Evolutionary conservation across 2,888 invertebrate genomes (phyloP).

Genomic region (Cyaniris semiargus): DNA sequence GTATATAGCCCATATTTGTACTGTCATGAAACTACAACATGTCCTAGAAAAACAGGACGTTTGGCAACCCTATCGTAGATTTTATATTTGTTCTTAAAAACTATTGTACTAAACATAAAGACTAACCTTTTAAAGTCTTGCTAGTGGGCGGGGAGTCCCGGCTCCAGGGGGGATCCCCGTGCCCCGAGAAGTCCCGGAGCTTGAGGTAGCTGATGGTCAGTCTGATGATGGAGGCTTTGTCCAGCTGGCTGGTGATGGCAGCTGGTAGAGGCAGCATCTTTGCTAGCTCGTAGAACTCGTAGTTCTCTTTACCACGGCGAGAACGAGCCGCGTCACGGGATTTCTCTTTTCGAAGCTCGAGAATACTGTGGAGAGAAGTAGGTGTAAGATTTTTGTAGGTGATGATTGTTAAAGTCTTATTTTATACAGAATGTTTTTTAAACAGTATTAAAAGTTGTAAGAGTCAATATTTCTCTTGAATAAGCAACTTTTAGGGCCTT

Average conservation of each 20-base stretch:
- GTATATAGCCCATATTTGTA: too few species aligned
- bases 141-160: slow-evolving; percentile 88
- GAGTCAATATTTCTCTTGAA: too few species aligned
- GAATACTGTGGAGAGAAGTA: slow-evolving; percentile 85
- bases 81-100: too few species aligned
- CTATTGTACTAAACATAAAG: too few species aligned
- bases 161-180: slow-evolving; percentile 98
- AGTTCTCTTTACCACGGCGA: slow-evolving; percentile 95
- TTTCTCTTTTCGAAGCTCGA: slow-evolving; percentile 96
- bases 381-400: slow-evolving; percentile 43
- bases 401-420: neutral
- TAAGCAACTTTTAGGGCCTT: too few species aligned
- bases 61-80: too few species aligned
- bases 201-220: slow-evolving; percentile 97
- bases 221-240: slow-evolving; percentile 97
- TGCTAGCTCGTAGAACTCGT: slow-evolving; percentile 97
- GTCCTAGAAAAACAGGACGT: too few species aligned
- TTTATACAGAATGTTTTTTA: too few species aligned
- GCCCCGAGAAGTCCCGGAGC: slow-evolving; percentile 95
- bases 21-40: too few species aligned
- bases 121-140: slow-evolving; percentile 90
- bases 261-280: slow-evolving; percentile 95
- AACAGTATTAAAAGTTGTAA: too few species aligned
- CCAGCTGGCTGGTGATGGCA: slow-evolving; percentile 95
- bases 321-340: slow-evolving; percentile 95